Evolutionary conservation across 2,797 vertebrate species (phyloP).

Genomic region (Garrulus glandarius): DNA sequence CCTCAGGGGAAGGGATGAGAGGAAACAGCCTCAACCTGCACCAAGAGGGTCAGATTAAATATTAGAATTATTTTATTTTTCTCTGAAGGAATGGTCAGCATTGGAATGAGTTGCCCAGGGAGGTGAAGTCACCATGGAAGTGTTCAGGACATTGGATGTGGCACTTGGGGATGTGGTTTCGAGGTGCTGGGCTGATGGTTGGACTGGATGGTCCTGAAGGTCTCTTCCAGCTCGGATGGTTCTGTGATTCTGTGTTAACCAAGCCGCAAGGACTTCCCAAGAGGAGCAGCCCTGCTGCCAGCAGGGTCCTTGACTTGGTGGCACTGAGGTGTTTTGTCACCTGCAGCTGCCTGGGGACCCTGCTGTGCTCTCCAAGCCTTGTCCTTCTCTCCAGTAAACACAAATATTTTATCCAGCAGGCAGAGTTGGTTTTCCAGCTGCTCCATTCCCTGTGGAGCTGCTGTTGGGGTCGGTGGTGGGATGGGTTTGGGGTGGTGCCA

Average conservation of each 20-base stretch:
- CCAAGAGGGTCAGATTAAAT: neutral
- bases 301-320: neutral
- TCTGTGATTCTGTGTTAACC: rapidly evolving
- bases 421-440: neutral
- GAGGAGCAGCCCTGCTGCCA: neutral
- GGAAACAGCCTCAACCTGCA: neutral
- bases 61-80: neutral
- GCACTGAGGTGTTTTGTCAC: neutral
- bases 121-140: neutral
- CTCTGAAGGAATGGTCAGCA: neutral
- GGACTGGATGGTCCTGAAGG: neutral
- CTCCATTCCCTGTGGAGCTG: neutral
- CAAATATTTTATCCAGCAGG: neutral
- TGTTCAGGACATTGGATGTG: neutral
- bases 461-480: neutral
- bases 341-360: neutral
- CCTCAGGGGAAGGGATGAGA: neutral
- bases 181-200: neutral
- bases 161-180: neutral
- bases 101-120: neutral
- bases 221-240: rapidly evolving
- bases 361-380: neutral
- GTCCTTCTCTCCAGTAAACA: neutral
- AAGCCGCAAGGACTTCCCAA: rapidly evolving
- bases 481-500: neutral